A percentile compares a stretch with the other conserved stretches of the same genome.
These are phyloP conservation scores for Podarcis siculus DNA, from an alignment of 2,797 vertebrate genomes.

Conservation along the genomic window DNA sequence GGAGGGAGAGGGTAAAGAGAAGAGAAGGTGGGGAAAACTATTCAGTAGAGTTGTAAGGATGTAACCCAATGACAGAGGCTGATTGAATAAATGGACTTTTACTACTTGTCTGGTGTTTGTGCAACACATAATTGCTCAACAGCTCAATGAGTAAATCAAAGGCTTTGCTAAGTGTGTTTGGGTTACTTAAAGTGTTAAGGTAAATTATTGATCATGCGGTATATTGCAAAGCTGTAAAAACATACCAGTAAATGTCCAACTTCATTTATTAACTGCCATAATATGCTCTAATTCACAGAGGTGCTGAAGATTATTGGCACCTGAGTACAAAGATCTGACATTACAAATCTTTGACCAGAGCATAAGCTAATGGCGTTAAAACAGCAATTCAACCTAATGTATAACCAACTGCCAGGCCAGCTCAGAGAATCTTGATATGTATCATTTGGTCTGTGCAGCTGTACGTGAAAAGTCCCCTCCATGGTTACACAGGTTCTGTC, in stretches of 20 bases:
- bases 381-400: not conserved
- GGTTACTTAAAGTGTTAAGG: slow-evolving; percentile 27
- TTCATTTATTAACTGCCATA: slow-evolving; percentile 35
- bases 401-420: not conserved
- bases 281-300: slow-evolving; percentile 45
- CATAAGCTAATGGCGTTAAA: slow-evolving; percentile 9
- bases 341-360: not conserved
- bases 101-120: slow-evolving; percentile 31
- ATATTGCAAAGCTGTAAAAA: slow-evolving; percentile 47
- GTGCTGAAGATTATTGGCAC: slow-evolving; percentile 39
- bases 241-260: slow-evolving; percentile 34
- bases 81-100: slow-evolving; percentile 25
- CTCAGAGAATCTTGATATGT: not conserved
- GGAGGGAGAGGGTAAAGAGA: slow-evolving; percentile 1
- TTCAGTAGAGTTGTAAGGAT: slow-evolving; percentile 27
- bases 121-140: slow-evolving; percentile 28
- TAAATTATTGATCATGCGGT: slow-evolving; percentile 37
- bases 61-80: slow-evolving; percentile 9
- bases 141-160: slow-evolving; percentile 34
- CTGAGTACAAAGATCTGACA: slow-evolving; percentile 7
- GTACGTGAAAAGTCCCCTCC: not conserved
- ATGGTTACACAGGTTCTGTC: not conserved
- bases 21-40: not conserved
- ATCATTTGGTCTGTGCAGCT: not conserved
- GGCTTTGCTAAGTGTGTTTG: slow-evolving; percentile 36